These are phyloP conservation scores for Nicator chloris DNA, from an alignment of 2,113 vertebrate species.

Conservation along the genomic window DNA sequence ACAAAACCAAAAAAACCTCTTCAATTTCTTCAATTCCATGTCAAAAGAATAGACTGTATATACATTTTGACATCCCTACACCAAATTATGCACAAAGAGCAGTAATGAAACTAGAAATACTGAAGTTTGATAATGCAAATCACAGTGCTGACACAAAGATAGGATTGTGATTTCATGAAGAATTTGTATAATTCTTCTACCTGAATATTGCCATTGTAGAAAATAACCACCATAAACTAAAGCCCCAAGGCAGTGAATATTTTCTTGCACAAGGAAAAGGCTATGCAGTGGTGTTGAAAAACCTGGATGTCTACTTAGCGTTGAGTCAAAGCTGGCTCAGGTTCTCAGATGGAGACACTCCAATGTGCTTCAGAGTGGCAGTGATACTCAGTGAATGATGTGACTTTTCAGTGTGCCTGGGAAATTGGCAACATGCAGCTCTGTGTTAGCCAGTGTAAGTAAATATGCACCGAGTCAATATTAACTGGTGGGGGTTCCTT, in stretches of 20 bases:
- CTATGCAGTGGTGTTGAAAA: background rate
- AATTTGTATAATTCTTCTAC: background rate
- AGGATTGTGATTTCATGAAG: background rate
- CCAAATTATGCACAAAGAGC: background rate
- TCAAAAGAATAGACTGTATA: background rate
- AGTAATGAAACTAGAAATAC: background rate
- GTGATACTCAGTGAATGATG: conserved; percentile 11
- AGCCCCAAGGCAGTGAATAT: background rate
- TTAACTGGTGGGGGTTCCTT: background rate
- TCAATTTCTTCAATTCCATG: background rate
- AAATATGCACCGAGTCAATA: background rate
- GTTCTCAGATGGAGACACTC: background rate
- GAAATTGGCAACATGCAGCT: background rate
- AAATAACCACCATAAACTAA: background rate
- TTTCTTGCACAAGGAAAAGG: background rate
- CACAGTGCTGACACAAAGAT: background rate
- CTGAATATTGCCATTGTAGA: background rate
- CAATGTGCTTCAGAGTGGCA: background rate
- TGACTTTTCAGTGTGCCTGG: background rate
- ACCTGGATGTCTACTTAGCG: background rate
- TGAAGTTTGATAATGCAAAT: background rate
- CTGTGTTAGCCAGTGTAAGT: background rate
- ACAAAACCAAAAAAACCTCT: background rate
- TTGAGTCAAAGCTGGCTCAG: conserved; percentile 22
- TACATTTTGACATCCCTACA: background rate